Percentiles rank a stretch among this genome's conserved stretches.
These are phyloP conservation scores for Drosophila suzukii DNA, from an alignment of 1,140 invertebrate genomes.

Conservation along the genomic window DNA sequence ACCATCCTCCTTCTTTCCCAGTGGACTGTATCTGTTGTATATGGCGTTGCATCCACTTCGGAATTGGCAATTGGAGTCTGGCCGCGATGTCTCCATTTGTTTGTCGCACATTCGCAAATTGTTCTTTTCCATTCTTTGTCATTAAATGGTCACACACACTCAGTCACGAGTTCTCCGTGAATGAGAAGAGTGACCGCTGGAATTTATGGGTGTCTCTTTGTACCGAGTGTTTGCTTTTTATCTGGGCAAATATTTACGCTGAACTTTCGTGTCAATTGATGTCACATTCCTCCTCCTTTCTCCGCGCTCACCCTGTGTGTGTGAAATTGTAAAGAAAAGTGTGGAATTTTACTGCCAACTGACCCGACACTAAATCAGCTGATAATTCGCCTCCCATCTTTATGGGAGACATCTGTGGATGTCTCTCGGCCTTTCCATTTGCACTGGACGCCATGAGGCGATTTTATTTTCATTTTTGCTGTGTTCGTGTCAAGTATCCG, in stretches of 20 bases:
- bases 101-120: constrained; percentile 81
- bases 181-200: constrained; percentile 70
- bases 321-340: constrained; percentile 79
- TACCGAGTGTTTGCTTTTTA: constrained; percentile 63
- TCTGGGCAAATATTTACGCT: constrained; percentile 80
- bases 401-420: constrained; percentile 35
- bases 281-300: constrained; percentile 64
- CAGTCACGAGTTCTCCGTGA: constrained; percentile 18
- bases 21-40: constrained; percentile 7
- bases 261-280: constrained; percentile 82
- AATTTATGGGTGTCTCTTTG: constrained; percentile 74
- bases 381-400: constrained; percentile 57
- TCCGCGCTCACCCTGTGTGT: constrained; percentile 7
- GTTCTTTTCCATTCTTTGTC: constrained; percentile 78
- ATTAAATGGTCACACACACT: constrained; percentile 62
- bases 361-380: constrained; percentile 78
- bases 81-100: constrained; percentile 80
- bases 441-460: constrained; percentile 53
- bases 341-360: constrained; percentile 75
- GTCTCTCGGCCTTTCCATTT: constrained; percentile 27
- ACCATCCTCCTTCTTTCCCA: neutral
- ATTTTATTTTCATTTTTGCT: constrained; percentile 27
- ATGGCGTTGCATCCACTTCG: constrained; percentile 29
- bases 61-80: constrained; percentile 74
- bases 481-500: constrained; percentile 7